A percentile compares a stretch with the other conserved stretches of the same genome.
phyloP scores from a whole-genome alignment of 2,797 vertebrate genomes.

The Urosaurus nigricauda region DNA sequence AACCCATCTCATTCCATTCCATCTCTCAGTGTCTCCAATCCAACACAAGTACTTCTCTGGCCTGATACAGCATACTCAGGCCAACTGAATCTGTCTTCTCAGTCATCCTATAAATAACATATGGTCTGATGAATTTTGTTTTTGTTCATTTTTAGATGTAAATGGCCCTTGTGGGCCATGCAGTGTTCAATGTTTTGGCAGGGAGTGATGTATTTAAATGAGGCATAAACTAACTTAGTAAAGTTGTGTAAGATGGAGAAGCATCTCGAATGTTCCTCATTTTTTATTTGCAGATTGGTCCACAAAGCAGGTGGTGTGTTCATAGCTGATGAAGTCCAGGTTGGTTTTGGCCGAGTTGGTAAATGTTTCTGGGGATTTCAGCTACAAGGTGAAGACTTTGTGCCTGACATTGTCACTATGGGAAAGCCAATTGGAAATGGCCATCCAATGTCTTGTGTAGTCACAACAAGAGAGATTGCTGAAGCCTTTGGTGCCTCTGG shows the following conservation, averaged over 20 bases:
- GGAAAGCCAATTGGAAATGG: conserved; percentile 98
- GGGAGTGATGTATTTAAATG: too few relatives aligned
- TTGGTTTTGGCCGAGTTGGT: conserved; percentile 96
- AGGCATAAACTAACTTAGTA: rapidly evolving
- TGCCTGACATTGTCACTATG: conserved; percentile 98
- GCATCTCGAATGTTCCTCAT: conserved; percentile 8
- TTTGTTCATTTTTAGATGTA: not conserved
- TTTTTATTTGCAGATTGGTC: conserved; percentile 83
- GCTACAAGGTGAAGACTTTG: conserved; percentile 91
- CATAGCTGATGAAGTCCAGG: conserved; percentile 97
- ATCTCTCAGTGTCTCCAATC: not conserved
- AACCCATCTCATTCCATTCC: too few relatives aligned
- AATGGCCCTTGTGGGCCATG: not conserved
- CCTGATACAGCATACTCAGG: not conserved
- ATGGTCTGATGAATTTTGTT: not conserved
- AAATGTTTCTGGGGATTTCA: conserved; percentile 96
- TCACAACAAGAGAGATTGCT: conserved; percentile 93
- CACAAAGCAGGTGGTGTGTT: conserved; percentile 88
- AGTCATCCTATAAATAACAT: not conserved
- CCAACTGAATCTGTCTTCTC: not conserved
- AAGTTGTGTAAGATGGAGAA: rapidly evolving
- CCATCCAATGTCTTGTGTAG: conserved; percentile 95
- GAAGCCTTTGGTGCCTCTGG: conserved; percentile 89
- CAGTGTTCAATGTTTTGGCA: not conserved
- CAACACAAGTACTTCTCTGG: not conserved